phyloP scores from a whole-genome alignment of 2,888 invertebrate genomes.

The Elmis aenea region DNA sequence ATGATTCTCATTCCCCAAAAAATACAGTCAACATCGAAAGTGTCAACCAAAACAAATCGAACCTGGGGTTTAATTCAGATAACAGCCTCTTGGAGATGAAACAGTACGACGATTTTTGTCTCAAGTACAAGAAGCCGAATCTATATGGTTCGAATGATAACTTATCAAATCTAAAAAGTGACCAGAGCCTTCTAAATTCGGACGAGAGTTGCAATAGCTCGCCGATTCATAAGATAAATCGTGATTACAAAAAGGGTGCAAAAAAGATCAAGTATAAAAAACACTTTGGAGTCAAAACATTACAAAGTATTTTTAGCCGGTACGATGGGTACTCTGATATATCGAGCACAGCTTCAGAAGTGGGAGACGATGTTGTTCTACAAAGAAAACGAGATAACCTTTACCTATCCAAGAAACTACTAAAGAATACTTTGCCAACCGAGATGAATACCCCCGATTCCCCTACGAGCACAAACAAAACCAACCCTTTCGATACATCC shows the following conservation, averaged over 20 bases:
- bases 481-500: too few relatives aligned
- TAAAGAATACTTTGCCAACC: too few relatives aligned
- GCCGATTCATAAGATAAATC: slow-evolving; percentile 51
- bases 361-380: slow-evolving; percentile 31
- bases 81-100: slow-evolving; percentile 25
- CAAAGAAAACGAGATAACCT: too few relatives aligned
- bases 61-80: slow-evolving; percentile 14
- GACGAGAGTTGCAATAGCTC: slow-evolving; percentile 48
- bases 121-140: slow-evolving; percentile 25
- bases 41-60: slow-evolving; percentile 6
- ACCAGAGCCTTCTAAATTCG: slow-evolving; percentile 44
- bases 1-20: slow-evolving; percentile 47
- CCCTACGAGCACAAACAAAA: neutral
- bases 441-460: neutral
- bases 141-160: slow-evolving; percentile 40
- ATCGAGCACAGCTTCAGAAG: slow-evolving; percentile 44
- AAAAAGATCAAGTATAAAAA: slow-evolving; percentile 47
- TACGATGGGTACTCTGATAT: slow-evolving; percentile 46
- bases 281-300: slow-evolving; percentile 50
- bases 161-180: slow-evolving; percentile 43
- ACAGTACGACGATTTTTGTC: slow-evolving; percentile 29
- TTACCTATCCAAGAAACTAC: slow-evolving; percentile 17
- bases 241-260: slow-evolving; percentile 48
- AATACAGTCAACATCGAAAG: slow-evolving; percentile 16
- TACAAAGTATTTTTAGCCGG: slow-evolving; percentile 46